Percentiles rank a stretch among this genome's conserved stretches.
Conservation (phyloP, 2,797 vertebrate genomes). For the Melopsittacus undulatus region DNA sequence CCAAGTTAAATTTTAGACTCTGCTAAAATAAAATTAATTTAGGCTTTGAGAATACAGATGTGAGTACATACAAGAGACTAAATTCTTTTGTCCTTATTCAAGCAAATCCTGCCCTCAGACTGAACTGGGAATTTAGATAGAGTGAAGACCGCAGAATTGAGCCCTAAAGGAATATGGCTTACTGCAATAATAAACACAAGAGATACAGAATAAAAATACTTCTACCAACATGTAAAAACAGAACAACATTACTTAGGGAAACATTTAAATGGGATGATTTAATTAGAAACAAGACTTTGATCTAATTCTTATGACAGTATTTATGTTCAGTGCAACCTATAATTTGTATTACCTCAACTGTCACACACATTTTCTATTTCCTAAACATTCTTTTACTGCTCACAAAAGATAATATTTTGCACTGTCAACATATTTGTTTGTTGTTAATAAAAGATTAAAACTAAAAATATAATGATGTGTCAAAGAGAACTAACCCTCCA, state of each 20-base stretch:
- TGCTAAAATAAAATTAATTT: slow-evolving; percentile 3
- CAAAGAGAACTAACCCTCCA: slow-evolving; percentile 51
- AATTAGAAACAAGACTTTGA: slow-evolving; percentile 58
- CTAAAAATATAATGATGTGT: slow-evolving; percentile 65
- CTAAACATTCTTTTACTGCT: slow-evolving; percentile 16
- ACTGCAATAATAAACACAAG: slow-evolving; percentile 23
- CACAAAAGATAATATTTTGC: slow-evolving; percentile 38
- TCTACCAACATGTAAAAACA: slow-evolving; percentile 1
- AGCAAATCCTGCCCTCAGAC: slow-evolving; percentile 52
- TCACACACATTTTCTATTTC: slow-evolving; percentile 14
- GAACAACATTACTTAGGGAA: slow-evolving; percentile 26
- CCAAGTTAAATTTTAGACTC: neutral
- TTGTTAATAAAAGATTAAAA: slow-evolving; percentile 65
- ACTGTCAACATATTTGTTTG: slow-evolving; percentile 57
- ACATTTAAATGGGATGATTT: slow-evolving; percentile 49
- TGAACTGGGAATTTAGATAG: slow-evolving; percentile 40
- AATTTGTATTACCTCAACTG: slow-evolving; percentile 57
- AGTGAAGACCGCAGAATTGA: slow-evolving; percentile 43
- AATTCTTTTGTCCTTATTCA: slow-evolving; percentile 50
- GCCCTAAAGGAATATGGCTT: slow-evolving; percentile 41
- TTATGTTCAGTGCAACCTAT: slow-evolving; percentile 42
- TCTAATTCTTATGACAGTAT: slow-evolving; percentile 48
- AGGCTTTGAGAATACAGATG: neutral
- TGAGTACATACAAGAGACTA: neutral
- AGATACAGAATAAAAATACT: slow-evolving; percentile 18